Evolutionary conservation across 2,113 vertebrate species (phyloP), one percentile per base, ranked within the genome.

Genomic region (Drymodes brunneopygia): DNA sequence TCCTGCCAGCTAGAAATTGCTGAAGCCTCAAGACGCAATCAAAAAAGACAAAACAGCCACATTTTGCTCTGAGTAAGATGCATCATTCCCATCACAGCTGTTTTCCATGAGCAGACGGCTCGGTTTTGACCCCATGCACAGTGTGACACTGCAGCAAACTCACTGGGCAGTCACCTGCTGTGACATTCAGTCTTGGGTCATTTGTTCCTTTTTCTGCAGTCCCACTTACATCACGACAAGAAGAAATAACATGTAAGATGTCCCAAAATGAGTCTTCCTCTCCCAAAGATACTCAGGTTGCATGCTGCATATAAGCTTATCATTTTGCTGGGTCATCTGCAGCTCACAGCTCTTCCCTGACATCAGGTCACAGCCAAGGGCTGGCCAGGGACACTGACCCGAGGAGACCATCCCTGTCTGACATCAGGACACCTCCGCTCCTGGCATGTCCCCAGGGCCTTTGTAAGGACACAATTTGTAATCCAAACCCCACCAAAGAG

Each of bases 361-460:
- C 6, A 47, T 0, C 16, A 38, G 56, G 58, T 4, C 7, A 5
- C 35, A 40, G 90, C 44, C 64, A 11, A 0, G 2, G 38, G 82
- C 35, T 42, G 35, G 18, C 1, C 0, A 2, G 35, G 24, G 69
- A 66, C 90, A 25, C 12, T 12, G 67, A 21, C 16, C 7, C 0
- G 0, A 88, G 72, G 40, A 66, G 25, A 60, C 7, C 14, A 6
- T 7, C 6, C 11, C 48, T 47, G 29, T 27, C 25, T 7, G 16
- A 35, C 4, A 5, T 6, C 0, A 0, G 12, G 31, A 13, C 6
- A 27, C 23, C 40, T 28, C 51, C 33, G 71, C 66, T 56, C 57
- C 50, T 25, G 25, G 35, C 0, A 0, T 3, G 5, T 33, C 56
- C 77, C 65, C 27, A 3, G 0, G 1, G 45, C 21, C n/a, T 56